phyloP scores from a whole-genome alignment of 1,140 invertebrate genomes.

The Saccostrea glomerata region DNA sequence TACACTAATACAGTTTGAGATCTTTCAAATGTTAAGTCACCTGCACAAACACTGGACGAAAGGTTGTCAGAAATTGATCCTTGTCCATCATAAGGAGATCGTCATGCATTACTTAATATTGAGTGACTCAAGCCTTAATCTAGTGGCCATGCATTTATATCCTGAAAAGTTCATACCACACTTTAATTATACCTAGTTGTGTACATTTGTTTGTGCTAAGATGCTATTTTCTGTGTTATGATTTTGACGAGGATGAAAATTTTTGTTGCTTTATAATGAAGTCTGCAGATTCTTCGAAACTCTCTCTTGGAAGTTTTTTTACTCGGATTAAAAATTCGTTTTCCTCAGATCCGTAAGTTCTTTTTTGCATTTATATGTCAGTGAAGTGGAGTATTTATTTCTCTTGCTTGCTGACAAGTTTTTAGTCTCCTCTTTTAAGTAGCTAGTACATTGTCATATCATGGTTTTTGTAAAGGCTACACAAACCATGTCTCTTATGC shows the following conservation, averaged over 20 bases:
- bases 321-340: conserved; percentile 18
- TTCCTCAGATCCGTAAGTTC: not conserved
- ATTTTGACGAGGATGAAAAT: not conserved
- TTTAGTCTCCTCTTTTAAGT: too few relatives aligned
- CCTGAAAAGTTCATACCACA: conserved; percentile 13
- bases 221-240: not conserved
- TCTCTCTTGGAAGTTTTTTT: conserved; percentile 15
- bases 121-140: conserved; percentile 4
- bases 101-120: conserved; percentile 11
- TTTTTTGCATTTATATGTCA: not conserved
- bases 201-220: not conserved
- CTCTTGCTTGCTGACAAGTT: too few relatives aligned
- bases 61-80: not conserved
- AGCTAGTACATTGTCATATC: too few relatives aligned
- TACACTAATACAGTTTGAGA: not conserved
- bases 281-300: conserved; percentile 3
- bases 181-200: not conserved
- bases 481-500: too few relatives aligned
- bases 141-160: not conserved
- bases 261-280: not conserved
- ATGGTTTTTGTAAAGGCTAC: too few relatives aligned
- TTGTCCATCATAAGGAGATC: conserved; percentile 2
- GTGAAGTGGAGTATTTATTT: too few relatives aligned
- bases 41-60: not conserved
- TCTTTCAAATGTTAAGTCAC: conserved; percentile 3